phyloP scores from a whole-genome alignment of 1,140 invertebrate species.

The Leptinotarsa lineolata region DNA sequence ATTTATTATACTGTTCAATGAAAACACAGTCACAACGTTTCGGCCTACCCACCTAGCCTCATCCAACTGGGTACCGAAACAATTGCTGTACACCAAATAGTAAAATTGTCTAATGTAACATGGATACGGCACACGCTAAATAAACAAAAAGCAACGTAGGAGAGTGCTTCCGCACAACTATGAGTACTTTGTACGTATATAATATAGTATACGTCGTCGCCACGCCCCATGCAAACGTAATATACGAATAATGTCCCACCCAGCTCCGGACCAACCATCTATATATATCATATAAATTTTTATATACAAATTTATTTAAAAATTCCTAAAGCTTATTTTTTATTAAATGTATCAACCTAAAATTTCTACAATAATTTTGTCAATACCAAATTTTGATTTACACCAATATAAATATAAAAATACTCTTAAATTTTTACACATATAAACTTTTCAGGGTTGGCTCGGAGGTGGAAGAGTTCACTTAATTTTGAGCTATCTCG shows the following conservation, averaged over 20 bases:
- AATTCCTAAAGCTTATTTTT: slow-evolving; percentile 58
- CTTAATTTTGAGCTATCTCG: slow-evolving; percentile 58
- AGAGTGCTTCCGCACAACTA: slow-evolving; percentile 54
- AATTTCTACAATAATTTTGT: slow-evolving; percentile 56
- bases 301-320: slow-evolving; percentile 59
- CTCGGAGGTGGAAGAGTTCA: slow-evolving; percentile 36
- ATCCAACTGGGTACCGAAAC: slow-evolving; percentile 48
- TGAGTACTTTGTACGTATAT: slow-evolving; percentile 58
- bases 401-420: slow-evolving; percentile 60
- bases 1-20: slow-evolving; percentile 58
- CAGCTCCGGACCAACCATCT: slow-evolving; percentile 39
- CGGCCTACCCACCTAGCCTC: slow-evolving; percentile 45
- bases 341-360: slow-evolving; percentile 55
- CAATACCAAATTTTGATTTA: slow-evolving; percentile 58
- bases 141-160: slow-evolving; percentile 55
- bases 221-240: slow-evolving; percentile 51
- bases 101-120: slow-evolving; percentile 59
- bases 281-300: slow-evolving; percentile 58
- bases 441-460: slow-evolving; percentile 52
- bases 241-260: slow-evolving; percentile 28
- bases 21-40: slow-evolving; percentile 58
- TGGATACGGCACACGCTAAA: slow-evolving; percentile 59
- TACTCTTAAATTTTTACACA: slow-evolving; percentile 58
- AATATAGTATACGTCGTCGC: slow-evolving; percentile 58
- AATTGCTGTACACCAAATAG: slow-evolving; percentile 59